Percentiles rank a stretch among this genome's conserved stretches.
Conservation (phyloP, 1,140 invertebrate genomes). For the Lucilia cuprina region DNA sequence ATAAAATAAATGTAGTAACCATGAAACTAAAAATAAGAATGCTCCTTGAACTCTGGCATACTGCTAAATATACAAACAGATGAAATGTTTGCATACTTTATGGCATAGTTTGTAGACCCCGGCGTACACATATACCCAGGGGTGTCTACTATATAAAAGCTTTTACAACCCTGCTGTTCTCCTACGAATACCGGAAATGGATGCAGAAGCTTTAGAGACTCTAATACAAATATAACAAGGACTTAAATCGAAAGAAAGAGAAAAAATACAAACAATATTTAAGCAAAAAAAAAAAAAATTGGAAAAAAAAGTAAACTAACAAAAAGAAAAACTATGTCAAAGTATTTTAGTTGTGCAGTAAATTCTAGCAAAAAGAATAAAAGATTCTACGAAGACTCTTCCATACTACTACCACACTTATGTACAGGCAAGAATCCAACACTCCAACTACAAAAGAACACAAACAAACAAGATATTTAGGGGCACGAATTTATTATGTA, state of each 20-base stretch:
- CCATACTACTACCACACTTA: background rate
- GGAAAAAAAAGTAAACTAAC: background rate
- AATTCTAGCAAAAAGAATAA: background rate
- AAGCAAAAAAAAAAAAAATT: background rate
- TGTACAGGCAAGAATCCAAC: background rate
- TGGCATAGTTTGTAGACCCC: too few species aligned
- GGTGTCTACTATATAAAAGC: too few species aligned
- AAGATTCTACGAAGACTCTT: background rate
- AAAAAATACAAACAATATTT: background rate
- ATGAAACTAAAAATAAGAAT: background rate
- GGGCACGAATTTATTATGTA: background rate
- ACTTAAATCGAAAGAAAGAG: background rate
- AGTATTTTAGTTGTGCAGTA: background rate
- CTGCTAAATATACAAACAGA: background rate
- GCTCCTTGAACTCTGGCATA: background rate
- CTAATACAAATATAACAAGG: background rate
- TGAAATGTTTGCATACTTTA: background rate
- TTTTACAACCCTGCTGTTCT: too few species aligned
- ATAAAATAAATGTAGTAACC: background rate
- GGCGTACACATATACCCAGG: too few species aligned
- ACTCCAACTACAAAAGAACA: background rate
- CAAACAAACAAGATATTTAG: background rate
- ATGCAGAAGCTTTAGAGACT: background rate
- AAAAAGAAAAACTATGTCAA: background rate
- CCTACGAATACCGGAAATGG: background rate